Conservation (phyloP, 2,113 vertebrate species). For the Oncorhynchus gorbuscha region DNA sequence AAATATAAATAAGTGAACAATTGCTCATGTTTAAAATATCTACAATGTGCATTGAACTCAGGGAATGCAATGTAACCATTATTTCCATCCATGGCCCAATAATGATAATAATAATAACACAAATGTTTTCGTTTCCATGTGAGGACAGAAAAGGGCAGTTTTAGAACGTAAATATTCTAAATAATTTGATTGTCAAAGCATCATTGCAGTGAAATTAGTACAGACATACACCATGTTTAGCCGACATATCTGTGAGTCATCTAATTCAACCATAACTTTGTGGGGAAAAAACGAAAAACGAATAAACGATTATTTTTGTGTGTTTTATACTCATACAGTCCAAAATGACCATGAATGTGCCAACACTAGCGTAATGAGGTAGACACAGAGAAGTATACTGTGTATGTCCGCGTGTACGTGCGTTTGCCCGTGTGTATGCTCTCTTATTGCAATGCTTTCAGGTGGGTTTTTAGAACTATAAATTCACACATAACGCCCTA, state of each 20-base stretch:
- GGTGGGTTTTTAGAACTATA: constrained; percentile 40
- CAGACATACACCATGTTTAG: constrained; percentile 63
- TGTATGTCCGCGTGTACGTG: constrained; percentile 50
- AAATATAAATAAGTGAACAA: constrained; percentile 68
- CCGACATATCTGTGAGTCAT: constrained; percentile 58
- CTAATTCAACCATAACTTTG: constrained; percentile 57
- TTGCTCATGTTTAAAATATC: constrained; percentile 69
- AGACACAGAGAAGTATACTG: constrained; percentile 80
- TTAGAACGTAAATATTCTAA: constrained; percentile 49
- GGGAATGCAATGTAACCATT: constrained; percentile 34
- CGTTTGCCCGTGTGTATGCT: constrained; percentile 46
- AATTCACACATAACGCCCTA: constrained; percentile 54
- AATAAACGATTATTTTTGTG: constrained; percentile 39
- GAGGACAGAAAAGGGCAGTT: constrained; percentile 48
- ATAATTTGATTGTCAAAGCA: constrained; percentile 88
- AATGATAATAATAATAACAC: constrained; percentile 43
- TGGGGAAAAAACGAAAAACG: constrained; percentile 32
- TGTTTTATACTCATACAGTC: constrained; percentile 32
- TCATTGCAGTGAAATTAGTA: constrained; percentile 75
- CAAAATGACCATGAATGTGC: constrained; percentile 65
- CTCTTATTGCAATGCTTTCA: constrained; percentile 80
- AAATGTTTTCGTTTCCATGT: constrained; percentile 31
- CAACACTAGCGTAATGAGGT: constrained; percentile 83
- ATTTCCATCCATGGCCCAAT: constrained; percentile 36
- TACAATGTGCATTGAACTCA: constrained; percentile 82